Evolutionary conservation across 1,140 invertebrate genomes (phyloP), one percentile per base, ranked within the genome.

Genomic region (Tyrophagus putrescentiae): DNA sequence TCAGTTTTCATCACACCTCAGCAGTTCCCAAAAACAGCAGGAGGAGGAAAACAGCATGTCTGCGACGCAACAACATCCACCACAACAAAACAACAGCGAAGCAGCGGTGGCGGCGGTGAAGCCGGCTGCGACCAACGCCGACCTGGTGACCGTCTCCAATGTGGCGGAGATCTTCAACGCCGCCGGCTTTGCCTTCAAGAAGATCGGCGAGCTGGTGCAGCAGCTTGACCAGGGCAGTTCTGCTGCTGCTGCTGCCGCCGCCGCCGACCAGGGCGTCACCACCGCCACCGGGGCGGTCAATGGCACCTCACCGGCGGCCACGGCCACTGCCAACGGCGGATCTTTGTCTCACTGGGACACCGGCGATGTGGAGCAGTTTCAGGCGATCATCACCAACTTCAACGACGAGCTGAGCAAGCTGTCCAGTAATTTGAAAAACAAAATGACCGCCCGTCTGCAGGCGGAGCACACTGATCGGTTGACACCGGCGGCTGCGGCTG

Each of bases 61-160:
- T n/a, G n/a, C n/a, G n/a, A n/a, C n/a, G n/a, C n/a, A n/a, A n/a
- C n/a, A n/a, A n/a, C n/a, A n/a, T n/a, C n/a, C n/a, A n/a, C n/a
- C n/a, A n/a, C n/a, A n/a, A n/a, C n/a, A n/a, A n/a, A n/a, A n/a
- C n/a, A n/a, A n/a, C n/a, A n/a, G n/a, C n/a, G n/a, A n/a, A n/a
- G n/a, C n/a, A n/a, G n/a, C n/a, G n/a, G n/a, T n/a, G n/a, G n/a
- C n/a, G n/a, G n/a, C n/a, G n/a, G n/a, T n/a, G n/a, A n/a, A n/a
- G n/a, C n/a, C n/a, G n/a, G n/a, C n/a, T n/a, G n/a, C n/a, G n/a
- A n/a, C n/a, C n/a, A n/a, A n/a, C n/a, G n/a, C 16, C 44, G 21
- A 50, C 21, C 11, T 54, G 52, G 52, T 54, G 9, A 54, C 52
- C 52, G 52, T 54, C 21, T 54, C 52, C 31, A 50, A 58, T 41